Base-by-base conservation (phyloP, 2,888 invertebrate species). In the Fragum fragum region DNA sequence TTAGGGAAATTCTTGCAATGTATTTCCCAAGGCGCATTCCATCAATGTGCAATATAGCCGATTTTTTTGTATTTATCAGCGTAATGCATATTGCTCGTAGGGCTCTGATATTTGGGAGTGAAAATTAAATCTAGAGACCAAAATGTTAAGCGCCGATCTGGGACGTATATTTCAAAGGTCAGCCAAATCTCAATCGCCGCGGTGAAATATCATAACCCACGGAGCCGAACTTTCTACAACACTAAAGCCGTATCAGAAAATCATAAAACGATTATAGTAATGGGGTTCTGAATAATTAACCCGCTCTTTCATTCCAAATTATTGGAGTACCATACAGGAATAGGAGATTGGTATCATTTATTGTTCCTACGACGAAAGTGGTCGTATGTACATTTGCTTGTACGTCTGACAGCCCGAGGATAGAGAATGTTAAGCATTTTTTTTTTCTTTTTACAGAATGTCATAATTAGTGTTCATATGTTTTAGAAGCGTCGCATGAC, bases 91-190 rank as follows among this genome's bases (percentile, higher is more conserved):
- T 47, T 47, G 16, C 7, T 47, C 14, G 47, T 47, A 16, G 47
- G 14, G 16, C 7, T 16, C 47, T 47, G 47, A 47, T 47, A 47
- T 47, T 47, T 47, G 47, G 47, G 18, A 47, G 47, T 47, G 47
- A 47, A 47, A 47, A 47, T 47, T 47, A 47, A 47, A 78, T 81
- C 73, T 53, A 66, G 63, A 52, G 11, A 42, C 36, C 21, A 23
- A 81, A 85, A 85, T 85, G 85, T 85, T 81, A 85, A 79, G 57
- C 28, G 73, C 42, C 73, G 69, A 52, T 52, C 39, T 42, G 85
- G 85, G 85, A 81, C 79, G 42, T 6, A 29, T 29, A 69, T 55
- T 26, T 23, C 76, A 85, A 85, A 85, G 85, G 85, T 85, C 82
- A 78, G 52, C 29, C 26, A 79, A 85, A 82, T 82, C 82, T 77